Conservation (phyloP, 2,888 invertebrate genomes). For the Autographa pulchrina region DNA sequence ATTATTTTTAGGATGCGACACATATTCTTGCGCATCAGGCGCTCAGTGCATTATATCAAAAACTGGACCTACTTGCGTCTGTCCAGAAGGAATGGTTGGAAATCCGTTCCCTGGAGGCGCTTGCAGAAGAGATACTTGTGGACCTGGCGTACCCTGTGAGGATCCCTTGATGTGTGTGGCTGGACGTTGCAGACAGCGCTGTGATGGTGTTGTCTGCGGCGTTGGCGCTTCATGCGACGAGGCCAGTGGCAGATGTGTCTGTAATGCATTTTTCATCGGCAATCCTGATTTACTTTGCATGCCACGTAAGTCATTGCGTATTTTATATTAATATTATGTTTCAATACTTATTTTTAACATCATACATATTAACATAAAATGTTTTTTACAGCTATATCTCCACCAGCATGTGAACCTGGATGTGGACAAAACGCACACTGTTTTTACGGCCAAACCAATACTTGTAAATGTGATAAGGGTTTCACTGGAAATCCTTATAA, state of each 20-base stretch:
- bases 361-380: conserved; percentile 7
- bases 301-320: conserved; percentile 92
- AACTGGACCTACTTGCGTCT: conserved; percentile 96
- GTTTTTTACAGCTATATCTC: conserved; percentile 91
- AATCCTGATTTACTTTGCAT: conserved; percentile 97
- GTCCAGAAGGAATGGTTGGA: conserved; percentile 95
- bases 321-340: not conserved
- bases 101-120: conserved; percentile 97
- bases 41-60: conserved; percentile 96
- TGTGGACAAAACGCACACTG: conserved; percentile 96
- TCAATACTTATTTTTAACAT: too few relatives aligned
- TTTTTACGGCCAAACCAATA: conserved; percentile 93
- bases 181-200: conserved; percentile 96
- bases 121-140: conserved; percentile 95
- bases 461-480: conserved; percentile 95
- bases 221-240: conserved; percentile 96
- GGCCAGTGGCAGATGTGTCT: conserved; percentile 94
- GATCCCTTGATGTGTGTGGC: conserved; percentile 95
- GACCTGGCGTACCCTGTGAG: conserved; percentile 93
- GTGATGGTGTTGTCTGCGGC: conserved; percentile 96
- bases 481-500: conserved; percentile 96
- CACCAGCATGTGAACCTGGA: conserved; percentile 93
- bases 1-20: conserved; percentile 91
- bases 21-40: conserved; percentile 94
- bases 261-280: conserved; percentile 96